phyloP scores from a whole-genome alignment of 2,797 vertebrate genomes.

The Cuculus canorus region DNA sequence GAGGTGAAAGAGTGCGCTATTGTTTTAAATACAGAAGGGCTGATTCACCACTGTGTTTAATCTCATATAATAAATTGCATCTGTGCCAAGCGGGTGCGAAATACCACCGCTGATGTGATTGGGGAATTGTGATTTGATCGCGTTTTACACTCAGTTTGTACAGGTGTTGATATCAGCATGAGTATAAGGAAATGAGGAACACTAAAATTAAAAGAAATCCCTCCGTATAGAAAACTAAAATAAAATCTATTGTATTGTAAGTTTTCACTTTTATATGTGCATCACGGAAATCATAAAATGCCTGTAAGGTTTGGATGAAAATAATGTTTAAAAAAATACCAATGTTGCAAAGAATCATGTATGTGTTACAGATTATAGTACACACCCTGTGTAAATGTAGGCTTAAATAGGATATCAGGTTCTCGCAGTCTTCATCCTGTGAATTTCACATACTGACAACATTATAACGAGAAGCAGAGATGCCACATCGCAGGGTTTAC shows the following conservation, averaged over 20 bases:
- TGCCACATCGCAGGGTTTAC: constrained; percentile 1
- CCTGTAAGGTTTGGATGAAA: background rate
- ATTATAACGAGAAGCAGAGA: background rate
- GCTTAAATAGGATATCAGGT: constrained; percentile 18
- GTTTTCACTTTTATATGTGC: background rate
- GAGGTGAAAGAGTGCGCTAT: background rate
- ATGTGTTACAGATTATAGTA: background rate
- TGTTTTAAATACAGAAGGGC: constrained; percentile 42
- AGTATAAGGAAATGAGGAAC: background rate
- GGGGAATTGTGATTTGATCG: constrained; percentile 45
- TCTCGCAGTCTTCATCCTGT: background rate
- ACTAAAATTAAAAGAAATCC: background rate
- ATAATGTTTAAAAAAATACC: background rate
- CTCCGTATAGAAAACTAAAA: background rate
- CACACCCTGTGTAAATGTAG: background rate
- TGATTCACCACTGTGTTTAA: constrained; percentile 50
- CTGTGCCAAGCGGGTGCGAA: constrained; percentile 40
- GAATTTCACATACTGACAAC: constrained; percentile 38
- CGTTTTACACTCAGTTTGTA: constrained; percentile 38
- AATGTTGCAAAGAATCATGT: background rate
- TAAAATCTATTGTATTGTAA: background rate
- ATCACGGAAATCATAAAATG: background rate
- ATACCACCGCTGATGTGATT: background rate
- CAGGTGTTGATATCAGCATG: constrained; percentile 41
- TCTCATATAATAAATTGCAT: constrained; percentile 57